Conservation (phyloP, 2,888 invertebrate species). For the Troilus luridus region DNA sequence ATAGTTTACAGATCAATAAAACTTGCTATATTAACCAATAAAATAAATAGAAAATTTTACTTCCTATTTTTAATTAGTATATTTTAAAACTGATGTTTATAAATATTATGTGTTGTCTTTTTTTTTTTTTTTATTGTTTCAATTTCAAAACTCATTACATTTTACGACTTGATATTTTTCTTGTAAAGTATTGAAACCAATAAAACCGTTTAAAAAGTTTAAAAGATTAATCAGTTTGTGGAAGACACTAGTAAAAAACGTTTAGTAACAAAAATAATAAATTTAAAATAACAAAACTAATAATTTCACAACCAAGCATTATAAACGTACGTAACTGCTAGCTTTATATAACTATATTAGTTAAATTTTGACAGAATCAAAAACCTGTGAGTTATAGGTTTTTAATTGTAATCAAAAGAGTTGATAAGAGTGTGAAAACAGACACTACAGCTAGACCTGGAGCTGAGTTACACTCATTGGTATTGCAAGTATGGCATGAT, state of each 20-base stretch:
- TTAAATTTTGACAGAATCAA: not conserved
- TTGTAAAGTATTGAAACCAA: not conserved
- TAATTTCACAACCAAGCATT: conserved; percentile 15
- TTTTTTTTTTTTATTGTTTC: not conserved
- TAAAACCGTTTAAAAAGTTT: not conserved
- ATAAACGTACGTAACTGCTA: not conserved
- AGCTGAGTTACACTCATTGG: conserved; percentile 1
- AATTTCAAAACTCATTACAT: not conserved
- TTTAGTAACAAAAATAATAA: not conserved
- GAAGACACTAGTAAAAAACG: not conserved
- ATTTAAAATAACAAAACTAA: not conserved
- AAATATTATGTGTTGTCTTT: not conserved
- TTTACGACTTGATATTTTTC: not conserved
- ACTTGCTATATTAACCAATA: not conserved
- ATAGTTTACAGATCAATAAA: not conserved
- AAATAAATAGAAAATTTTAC: not conserved
- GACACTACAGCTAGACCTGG: not conserved
- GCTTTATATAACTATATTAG: not conserved
- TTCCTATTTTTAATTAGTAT: not conserved
- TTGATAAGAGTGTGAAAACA: not conserved
- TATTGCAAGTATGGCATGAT: conserved; percentile 34
- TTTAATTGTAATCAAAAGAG: not conserved
- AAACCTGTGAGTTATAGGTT: not conserved
- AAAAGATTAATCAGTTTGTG: not conserved
- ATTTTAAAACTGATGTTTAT: not conserved